Base-by-base conservation (phyloP, 2,888 invertebrate species). In the Leptinotarsa juncta region DNA sequence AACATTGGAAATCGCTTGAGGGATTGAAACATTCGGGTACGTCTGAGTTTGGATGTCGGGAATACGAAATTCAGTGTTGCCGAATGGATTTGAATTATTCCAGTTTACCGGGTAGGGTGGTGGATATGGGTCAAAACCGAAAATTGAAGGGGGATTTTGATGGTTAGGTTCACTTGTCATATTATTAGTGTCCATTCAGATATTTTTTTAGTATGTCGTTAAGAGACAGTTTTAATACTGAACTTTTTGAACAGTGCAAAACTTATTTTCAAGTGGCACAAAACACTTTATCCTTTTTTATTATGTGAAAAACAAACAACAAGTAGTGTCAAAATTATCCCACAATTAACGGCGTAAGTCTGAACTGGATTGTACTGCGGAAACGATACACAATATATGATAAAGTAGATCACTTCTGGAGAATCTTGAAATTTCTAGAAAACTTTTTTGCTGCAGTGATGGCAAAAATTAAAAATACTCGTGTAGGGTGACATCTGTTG, bases 101-200 rank as follows among this genome's bases (percentile, higher is more conserved):
- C 82, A 82, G 57, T 80, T 77, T 50, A 76, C 71, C 42, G 65
- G 23, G 50, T 67, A 73, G 4, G 71, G 73, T 55, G 83, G 83
- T 70, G 86, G 86, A 78, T 84, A 83, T 57, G 81, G 73, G 68
- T 85, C 85, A 77, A 85, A 83, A 60, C 84, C 83, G 77, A 87
- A 87, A 49, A 87, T 80, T 68, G 84, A 83, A 20, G 85, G 81
- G 65, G 83, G 84, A 75, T 79, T 83, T 81, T 83, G 80, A 81
- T 86, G 85, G 82, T 86, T 86, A 79, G 86, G 83, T 76, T 86
- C 85, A 71, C 84, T 84, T 66, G 85, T 84, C 84, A 86, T 84
- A 75, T 82, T 83, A 71, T 79, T 79, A 71, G 72, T 78, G 81
- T 83, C 80, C 83, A 84, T 84, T 73, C 78, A 80, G 79, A 23